phyloP scores from a whole-genome alignment of 64 coral and sea anemone genomes.

The Acropora tenuis region DNA sequence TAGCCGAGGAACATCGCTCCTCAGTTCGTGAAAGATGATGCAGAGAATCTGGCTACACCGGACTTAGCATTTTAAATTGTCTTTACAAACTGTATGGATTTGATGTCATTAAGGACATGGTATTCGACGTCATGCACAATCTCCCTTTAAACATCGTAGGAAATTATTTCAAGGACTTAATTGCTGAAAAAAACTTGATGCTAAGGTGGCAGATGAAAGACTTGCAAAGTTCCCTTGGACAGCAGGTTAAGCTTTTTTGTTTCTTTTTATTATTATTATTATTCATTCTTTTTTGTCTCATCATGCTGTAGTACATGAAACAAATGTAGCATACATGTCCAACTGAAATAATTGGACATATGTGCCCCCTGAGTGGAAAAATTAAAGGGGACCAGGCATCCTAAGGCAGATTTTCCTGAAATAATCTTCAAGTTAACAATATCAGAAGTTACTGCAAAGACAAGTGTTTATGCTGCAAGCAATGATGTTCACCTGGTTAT shows the following conservation, averaged over 20 bases:
- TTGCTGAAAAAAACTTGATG: background rate
- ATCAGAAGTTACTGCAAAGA: too few relatives aligned
- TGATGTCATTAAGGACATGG: conserved; percentile 28
- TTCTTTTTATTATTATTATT: background rate
- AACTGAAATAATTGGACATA: background rate
- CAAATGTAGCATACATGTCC: background rate
- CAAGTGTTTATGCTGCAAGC: background rate
- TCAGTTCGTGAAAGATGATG: background rate
- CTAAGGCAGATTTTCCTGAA: background rate
- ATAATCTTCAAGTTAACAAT: background rate
- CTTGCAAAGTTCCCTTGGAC: background rate
- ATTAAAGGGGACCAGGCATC: too few relatives aligned
- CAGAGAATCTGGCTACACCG: conserved; percentile 42
- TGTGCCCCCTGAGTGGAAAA: too few relatives aligned
- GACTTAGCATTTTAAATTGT: conserved; percentile 21
- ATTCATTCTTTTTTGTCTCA: background rate
- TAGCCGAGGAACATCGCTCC: conserved; percentile 14
- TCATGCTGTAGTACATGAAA: background rate
- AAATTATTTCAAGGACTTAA: background rate
- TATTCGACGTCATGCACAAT: conserved; percentile 44
- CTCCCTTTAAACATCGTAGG: conserved; percentile 27
- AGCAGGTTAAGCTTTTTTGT: background rate
- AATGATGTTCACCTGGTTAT: background rate
- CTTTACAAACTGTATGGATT: conserved; percentile 32
- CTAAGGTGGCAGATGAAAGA: background rate